Percentiles rank a stretch among this genome's conserved stretches.
These are phyloP conservation scores for Euzophera pinguis DNA, from an alignment of 2,888 invertebrate genomes.

Conservation along the genomic window DNA sequence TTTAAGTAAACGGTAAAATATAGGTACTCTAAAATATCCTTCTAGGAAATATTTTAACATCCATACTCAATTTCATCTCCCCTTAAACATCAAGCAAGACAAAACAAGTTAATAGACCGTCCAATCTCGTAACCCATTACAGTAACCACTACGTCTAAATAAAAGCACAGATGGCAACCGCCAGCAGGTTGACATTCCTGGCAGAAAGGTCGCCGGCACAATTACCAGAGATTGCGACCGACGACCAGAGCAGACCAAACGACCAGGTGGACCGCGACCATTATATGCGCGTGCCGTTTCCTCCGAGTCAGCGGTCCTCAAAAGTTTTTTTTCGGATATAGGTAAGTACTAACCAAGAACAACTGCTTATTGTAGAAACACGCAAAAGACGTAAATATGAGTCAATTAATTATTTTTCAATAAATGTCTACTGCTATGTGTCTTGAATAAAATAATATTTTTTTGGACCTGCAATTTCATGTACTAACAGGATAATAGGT, in stretches of 20 bases:
- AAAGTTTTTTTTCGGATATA: neutral
- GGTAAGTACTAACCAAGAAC: no score
- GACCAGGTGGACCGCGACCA: conserved; percentile 15
- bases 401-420: no score
- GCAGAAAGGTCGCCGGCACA: conserved; percentile 23
- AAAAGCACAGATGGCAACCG: conserved; percentile 9
- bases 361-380: no score
- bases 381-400: no score
- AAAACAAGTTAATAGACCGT: conserved; percentile 4
- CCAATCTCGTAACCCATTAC: conserved; percentile 13
- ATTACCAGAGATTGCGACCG: conserved; percentile 9
- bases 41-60: no score
- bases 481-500: no score
- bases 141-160: conserved; percentile 12
- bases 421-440: no score
- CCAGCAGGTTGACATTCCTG: conserved; percentile 24
- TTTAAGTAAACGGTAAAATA: no score
- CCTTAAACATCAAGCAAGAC: neutral
- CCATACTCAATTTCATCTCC: no score
- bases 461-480: no score
- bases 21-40: no score
- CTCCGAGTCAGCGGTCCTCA: neutral
- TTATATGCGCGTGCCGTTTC: conserved; percentile 24
- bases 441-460: no score
- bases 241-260: conserved; percentile 5